phyloP scores from a whole-genome alignment of 2,888 invertebrate species.

The Heteromyza rotundicornis region DNA sequence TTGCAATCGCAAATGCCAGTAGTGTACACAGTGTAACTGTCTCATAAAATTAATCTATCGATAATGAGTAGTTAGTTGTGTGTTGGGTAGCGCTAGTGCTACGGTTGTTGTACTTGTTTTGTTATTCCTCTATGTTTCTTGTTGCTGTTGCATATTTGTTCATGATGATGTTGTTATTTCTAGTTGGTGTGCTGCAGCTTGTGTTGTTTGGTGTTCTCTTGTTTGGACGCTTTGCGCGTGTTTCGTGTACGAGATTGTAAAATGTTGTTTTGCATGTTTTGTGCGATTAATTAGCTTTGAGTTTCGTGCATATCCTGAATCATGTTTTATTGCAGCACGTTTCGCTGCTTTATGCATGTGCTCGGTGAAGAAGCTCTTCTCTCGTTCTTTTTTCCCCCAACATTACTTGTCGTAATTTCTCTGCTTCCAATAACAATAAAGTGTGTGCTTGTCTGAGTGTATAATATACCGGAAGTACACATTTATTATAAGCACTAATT shows the following conservation, averaged over 20 bases:
- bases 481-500: no score
- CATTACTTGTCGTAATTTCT: no score
- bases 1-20: no score
- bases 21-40: not conserved
- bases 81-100: not conserved
- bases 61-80: not conserved
- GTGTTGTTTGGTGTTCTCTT: not conserved
- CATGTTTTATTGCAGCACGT: no score
- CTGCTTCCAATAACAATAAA: no score
- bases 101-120: not conserved
- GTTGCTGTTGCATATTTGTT: not conserved
- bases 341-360: no score
- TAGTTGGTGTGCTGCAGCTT: not conserved
- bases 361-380: no score
- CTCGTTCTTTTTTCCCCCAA: no score
- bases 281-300: not conserved
- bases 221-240: not conserved
- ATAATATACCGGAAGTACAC: no score
- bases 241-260: not conserved
- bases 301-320: not conserved
- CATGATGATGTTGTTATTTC: not conserved
- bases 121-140: no score
- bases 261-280: constrained; percentile 1
- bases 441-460: no score
- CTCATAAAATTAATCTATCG: constrained; percentile 2